These are phyloP conservation scores for Catostylus mosaicus DNA, from an alignment of 30 jellyfish, hydroid and myxozoan genomes.

Conservation along the genomic window DNA sequence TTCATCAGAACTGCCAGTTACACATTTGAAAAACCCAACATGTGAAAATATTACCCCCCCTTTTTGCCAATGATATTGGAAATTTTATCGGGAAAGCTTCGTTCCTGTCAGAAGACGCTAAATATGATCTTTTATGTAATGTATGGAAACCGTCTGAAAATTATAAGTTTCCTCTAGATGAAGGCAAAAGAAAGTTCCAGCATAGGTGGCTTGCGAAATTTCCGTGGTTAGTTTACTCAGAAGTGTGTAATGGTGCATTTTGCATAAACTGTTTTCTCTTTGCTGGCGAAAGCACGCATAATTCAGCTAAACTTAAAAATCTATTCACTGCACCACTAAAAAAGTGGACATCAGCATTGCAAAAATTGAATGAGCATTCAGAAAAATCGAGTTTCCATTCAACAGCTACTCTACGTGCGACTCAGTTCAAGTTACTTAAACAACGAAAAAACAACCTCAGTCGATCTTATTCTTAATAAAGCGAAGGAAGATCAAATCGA, in stretches of 20 bases:
- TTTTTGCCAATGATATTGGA: not conserved
- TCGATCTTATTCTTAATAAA: not conserved
- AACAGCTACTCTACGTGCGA: not conserved
- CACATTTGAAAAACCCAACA: not conserved
- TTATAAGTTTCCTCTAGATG: not conserved
- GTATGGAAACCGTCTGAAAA: not conserved
- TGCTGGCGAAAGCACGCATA: constrained; percentile 19
- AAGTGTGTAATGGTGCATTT: constrained; percentile 50
- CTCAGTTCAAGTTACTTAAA: not conserved
- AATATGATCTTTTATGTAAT: not conserved
- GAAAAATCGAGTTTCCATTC: constrained; percentile 40
- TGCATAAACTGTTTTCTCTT: constrained; percentile 46
- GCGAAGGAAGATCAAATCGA: not conserved
- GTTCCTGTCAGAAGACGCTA: not conserved
- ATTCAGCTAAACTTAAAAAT: constrained; percentile 15
- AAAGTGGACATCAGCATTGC: constrained; percentile 24
- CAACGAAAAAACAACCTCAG: not conserved
- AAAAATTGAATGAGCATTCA: constrained; percentile 11
- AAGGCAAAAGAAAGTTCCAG: not conserved
- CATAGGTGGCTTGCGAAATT: not conserved
- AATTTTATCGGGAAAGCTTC: not conserved
- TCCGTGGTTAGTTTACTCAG: constrained; percentile 3
- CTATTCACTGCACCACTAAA: constrained; percentile 23
- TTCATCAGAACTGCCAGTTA: not conserved
- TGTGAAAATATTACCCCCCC: not conserved